Conservation (phyloP, 2,797 vertebrate genomes). For the Sphaeramia orbicularis region DNA sequence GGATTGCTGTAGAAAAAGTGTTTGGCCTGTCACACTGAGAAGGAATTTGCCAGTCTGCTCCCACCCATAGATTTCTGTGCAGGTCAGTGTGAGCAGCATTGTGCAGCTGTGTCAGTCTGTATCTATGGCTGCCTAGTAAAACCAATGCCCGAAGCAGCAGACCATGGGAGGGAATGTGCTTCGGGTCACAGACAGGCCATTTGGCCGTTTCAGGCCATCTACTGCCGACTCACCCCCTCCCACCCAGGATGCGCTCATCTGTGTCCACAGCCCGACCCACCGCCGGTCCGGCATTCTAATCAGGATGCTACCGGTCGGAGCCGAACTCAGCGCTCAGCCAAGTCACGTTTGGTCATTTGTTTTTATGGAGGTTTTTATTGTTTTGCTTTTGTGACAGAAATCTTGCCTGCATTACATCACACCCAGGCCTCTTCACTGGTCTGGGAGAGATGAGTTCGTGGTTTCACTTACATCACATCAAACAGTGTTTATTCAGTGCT, state of each 20-base stretch:
- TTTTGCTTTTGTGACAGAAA: slow-evolving; percentile 23
- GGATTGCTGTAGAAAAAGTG: slow-evolving; percentile 19
- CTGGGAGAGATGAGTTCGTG: slow-evolving; percentile 36
- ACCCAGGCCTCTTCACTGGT: slow-evolving; percentile 25
- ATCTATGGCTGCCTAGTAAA: slow-evolving; percentile 47
- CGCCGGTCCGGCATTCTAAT: slow-evolving; percentile 26
- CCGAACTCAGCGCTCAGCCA: slow-evolving; percentile 4
- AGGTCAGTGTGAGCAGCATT: slow-evolving; percentile 30
- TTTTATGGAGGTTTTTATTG: slow-evolving; percentile 31
- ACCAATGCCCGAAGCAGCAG: slow-evolving; percentile 43
- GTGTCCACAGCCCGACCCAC: slow-evolving; percentile 33
- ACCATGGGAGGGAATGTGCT: slow-evolving; percentile 51
- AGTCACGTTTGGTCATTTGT: slow-evolving; percentile 13
- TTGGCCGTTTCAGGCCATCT: slow-evolving; percentile 39
- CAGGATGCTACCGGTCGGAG: not conserved
- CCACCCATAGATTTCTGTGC: slow-evolving; percentile 16
- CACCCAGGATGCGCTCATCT: slow-evolving; percentile 36
- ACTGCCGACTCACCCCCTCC: slow-evolving; percentile 40
- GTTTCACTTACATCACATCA: slow-evolving; percentile 46
- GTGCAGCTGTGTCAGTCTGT: slow-evolving; percentile 38
- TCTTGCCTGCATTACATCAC: slow-evolving; percentile 30
- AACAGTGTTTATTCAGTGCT: slow-evolving; percentile 66
- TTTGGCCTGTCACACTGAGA: slow-evolving; percentile 21
- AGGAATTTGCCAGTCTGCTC: not conserved
- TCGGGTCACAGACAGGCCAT: slow-evolving; percentile 57